These are phyloP conservation scores for Hiodon alosoides DNA, from an alignment of 2,113 vertebrate species.

Conservation along the genomic window DNA sequence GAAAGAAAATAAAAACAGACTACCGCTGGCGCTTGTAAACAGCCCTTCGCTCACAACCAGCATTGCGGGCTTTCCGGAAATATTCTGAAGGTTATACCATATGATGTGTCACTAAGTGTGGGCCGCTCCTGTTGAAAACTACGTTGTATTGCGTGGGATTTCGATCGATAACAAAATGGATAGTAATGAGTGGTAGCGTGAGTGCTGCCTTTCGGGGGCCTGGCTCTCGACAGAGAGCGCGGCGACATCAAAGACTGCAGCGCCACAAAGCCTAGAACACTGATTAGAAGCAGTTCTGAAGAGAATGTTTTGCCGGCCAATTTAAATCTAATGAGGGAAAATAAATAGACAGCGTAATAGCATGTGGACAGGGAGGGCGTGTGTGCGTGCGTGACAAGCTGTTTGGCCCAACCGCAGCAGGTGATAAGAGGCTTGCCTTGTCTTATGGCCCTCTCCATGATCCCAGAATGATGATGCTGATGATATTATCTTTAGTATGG, in stretches of 20 bases:
- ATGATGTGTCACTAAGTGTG: slow-evolving; percentile 1
- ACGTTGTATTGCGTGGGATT: not conserved
- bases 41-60: not conserved
- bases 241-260: slow-evolving; percentile 10
- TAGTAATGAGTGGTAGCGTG: not conserved
- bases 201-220: not conserved
- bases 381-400: slow-evolving; percentile 20
- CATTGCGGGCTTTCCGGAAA: not conserved
- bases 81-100: not conserved
- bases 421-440: not conserved
- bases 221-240: not conserved
- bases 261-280: slow-evolving; percentile 2
- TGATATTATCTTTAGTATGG: too few relatives aligned
- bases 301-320: slow-evolving; percentile 52
- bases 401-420: not conserved
- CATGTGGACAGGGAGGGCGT: slow-evolving; percentile 33
- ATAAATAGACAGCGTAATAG: slow-evolving; percentile 45
- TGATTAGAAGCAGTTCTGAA: slow-evolving; percentile 56
- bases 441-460: not conserved
- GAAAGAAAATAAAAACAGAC: not conserved
- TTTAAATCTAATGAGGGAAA: slow-evolving; percentile 58
- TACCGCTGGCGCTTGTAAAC: too few relatives aligned
- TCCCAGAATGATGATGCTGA: too few relatives aligned
- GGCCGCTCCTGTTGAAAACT: not conserved
- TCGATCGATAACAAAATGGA: slow-evolving; percentile 9